Percentiles rank a stretch among this genome's conserved stretches.
Conservation (phyloP, 2,113 vertebrate genomes). For the Pongo pygmaeus region DNA sequence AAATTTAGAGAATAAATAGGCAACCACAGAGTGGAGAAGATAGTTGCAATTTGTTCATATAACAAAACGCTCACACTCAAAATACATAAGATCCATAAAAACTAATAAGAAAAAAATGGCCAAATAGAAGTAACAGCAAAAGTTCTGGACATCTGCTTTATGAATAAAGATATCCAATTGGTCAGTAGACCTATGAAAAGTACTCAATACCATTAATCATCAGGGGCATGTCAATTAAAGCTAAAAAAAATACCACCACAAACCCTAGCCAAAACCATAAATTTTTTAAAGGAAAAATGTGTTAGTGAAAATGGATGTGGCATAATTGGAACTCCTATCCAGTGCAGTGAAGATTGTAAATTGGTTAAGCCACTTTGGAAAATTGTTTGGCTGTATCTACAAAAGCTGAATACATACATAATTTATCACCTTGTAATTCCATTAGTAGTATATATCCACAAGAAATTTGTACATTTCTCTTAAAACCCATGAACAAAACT, state of each 20-base stretch:
- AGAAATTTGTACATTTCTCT: neutral
- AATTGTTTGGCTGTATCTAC: neutral
- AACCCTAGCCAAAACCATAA: neutral
- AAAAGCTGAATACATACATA: neutral
- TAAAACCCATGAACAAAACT: neutral
- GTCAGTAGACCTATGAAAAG: neutral
- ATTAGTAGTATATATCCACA: neutral
- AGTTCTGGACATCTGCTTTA: neutral
- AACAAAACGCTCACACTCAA: neutral
- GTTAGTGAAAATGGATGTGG: neutral
- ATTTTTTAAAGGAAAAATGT: neutral
- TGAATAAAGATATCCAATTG: neutral
- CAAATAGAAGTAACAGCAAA: neutral
- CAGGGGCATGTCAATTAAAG: neutral
- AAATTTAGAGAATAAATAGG: neutral
- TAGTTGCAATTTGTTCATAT: neutral
- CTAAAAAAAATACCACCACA: neutral
- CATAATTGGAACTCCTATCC: neutral
- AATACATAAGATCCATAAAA: neutral
- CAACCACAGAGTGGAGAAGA: neutral
- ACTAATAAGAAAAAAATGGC: neutral
- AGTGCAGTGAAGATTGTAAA: neutral
- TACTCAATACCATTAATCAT: neutral
- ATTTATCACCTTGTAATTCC: neutral
- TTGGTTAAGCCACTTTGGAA: neutral